Evolutionary conservation across 2,888 invertebrate species (phyloP).

Genomic region (Caenorhabditis afra): DNA sequence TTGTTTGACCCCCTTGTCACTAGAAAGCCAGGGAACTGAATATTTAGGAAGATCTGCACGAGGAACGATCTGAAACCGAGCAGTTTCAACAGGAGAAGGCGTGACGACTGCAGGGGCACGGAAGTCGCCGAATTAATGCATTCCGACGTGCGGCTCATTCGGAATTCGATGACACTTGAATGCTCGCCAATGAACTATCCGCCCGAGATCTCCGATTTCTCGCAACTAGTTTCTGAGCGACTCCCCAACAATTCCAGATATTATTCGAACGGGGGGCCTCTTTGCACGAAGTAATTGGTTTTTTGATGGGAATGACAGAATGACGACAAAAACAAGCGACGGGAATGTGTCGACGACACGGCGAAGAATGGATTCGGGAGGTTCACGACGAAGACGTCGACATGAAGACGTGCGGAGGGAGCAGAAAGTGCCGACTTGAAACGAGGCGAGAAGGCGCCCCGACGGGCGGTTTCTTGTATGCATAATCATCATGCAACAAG

Average conservation of each 20-base stretch:
- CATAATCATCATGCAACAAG: conserved; percentile 44
- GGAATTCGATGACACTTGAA: background rate
- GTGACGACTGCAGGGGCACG: too few species aligned
- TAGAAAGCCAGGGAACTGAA: too few species aligned
- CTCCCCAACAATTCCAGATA: background rate
- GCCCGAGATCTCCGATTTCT: too few species aligned
- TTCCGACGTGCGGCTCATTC: conserved; percentile 6
- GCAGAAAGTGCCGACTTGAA: background rate
- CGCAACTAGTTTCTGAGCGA: too few species aligned
- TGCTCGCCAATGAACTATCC: background rate
- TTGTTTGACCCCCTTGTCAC: too few species aligned
- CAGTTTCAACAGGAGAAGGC: background rate
- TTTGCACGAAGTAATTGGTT: conserved; percentile 36
- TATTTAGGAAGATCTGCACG: too few species aligned
- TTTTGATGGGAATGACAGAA: conserved; percentile 32
- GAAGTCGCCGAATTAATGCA: conserved; percentile 7
- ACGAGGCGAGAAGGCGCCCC: background rate
- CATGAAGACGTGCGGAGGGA: too few species aligned
- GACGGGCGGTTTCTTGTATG: conserved; percentile 23
- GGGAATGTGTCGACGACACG: background rate
- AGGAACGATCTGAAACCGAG: background rate
- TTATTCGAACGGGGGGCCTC: too few species aligned
- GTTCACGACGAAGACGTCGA: background rate
- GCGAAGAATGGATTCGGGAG: background rate
- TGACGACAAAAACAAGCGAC: conserved; percentile 37